These are phyloP conservation scores for Cheilosia impressa DNA, from an alignment of 2,888 invertebrate genomes.

Conservation along the genomic window DNA sequence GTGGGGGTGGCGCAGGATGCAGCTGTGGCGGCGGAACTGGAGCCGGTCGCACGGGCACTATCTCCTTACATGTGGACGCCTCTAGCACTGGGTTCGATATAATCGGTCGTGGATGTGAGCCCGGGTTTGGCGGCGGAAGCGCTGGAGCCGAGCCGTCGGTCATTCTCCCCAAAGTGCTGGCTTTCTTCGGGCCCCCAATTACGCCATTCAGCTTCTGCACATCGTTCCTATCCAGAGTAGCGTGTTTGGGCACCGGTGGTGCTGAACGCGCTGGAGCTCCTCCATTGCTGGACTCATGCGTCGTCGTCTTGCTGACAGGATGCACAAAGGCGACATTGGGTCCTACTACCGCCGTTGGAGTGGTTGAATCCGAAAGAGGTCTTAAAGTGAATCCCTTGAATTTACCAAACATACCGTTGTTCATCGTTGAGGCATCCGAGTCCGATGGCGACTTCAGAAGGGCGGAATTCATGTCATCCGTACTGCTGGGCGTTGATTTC, in stretches of 20 bases:
- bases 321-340: slow-evolving; percentile 85
- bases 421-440: slow-evolving; percentile 84
- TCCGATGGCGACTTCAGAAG: slow-evolving; percentile 86
- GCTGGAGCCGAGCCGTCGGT: slow-evolving; percentile 81
- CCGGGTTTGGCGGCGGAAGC: slow-evolving; percentile 87
- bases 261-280: slow-evolving; percentile 85
- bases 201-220: slow-evolving; percentile 77
- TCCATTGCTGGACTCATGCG: slow-evolving; percentile 78
- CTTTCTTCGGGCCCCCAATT: slow-evolving; percentile 76
- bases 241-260: slow-evolving; percentile 87
- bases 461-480: slow-evolving; percentile 90
- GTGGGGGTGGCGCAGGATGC: slow-evolving; percentile 85
- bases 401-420: slow-evolving; percentile 91
- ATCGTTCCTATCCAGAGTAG: slow-evolving; percentile 79
- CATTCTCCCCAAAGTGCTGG: slow-evolving; percentile 60
- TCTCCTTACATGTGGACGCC: slow-evolving; percentile 88
- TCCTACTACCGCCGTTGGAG: slow-evolving; percentile 79
- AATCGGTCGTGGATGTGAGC: slow-evolving; percentile 88
- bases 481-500: slow-evolving; percentile 86
- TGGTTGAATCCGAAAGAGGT: slow-evolving; percentile 81
- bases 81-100: slow-evolving; percentile 93
- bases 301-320: slow-evolving; percentile 79
- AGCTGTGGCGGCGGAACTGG: slow-evolving; percentile 81
- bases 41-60: slow-evolving; percentile 84
- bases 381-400: slow-evolving; percentile 93